A percentile compares a stretch with the other conserved stretches of the same genome.
These are phyloP conservation scores for Epinephelus fuscoguttatus DNA, from an alignment of 2,113 vertebrate species.

Conservation along the genomic window DNA sequence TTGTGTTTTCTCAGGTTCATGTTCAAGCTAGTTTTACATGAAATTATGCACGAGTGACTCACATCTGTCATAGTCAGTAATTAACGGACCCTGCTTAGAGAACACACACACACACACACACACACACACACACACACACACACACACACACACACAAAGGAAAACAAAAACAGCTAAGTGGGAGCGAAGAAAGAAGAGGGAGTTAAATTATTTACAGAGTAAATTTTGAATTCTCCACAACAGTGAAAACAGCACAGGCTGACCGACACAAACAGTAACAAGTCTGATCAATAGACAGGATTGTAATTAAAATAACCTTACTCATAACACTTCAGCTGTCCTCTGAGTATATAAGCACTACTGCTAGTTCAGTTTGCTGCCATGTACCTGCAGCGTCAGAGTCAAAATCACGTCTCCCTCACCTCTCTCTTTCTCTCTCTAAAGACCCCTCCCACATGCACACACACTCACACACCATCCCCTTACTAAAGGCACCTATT, in stretches of 20 bases:
- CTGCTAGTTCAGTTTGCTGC: conserved; percentile 21
- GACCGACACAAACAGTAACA: not conserved
- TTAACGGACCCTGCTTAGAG: conserved; percentile 11
- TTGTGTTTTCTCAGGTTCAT: conserved; percentile 30
- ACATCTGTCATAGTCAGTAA: conserved; percentile 51
- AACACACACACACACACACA: conserved; percentile 1
- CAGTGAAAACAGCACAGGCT: not conserved
- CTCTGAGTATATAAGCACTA: not conserved
- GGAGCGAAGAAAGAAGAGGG: not conserved
- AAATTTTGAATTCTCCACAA: not conserved
- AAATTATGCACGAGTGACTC: conserved; percentile 41
- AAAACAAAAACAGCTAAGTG: not conserved
- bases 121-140: conserved; percentile 6
- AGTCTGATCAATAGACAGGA: not conserved
- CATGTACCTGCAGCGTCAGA: conserved; percentile 34
- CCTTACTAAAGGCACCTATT: conserved; percentile 80
- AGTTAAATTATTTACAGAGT: not conserved
- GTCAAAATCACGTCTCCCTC: conserved; percentile 20
- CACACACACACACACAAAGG: not conserved
- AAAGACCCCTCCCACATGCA: conserved; percentile 19
- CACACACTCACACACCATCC: conserved; percentile 25
- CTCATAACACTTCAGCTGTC: not conserved
- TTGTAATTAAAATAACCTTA: not conserved
- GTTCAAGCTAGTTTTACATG: conserved; percentile 31
- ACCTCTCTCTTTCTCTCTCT: conserved; percentile 14